A percentile compares a stretch with the other conserved stretches of the same genome.
Evolutionary conservation across 2,113 vertebrate genomes (phyloP).

Genomic region (Octodon degus): DNA sequence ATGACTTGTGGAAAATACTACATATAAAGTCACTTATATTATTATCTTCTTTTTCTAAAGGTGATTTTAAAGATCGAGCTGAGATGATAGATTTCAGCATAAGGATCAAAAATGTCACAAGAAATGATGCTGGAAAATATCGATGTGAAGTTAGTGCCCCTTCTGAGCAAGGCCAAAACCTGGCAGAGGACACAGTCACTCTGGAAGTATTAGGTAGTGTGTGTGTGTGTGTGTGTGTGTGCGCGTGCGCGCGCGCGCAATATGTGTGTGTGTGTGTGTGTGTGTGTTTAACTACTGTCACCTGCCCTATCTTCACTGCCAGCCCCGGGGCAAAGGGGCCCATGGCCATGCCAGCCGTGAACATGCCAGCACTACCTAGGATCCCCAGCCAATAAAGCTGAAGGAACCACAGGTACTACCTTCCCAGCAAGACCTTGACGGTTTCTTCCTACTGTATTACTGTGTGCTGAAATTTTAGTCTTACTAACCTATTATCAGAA

Average conservation of each 20-base stretch:
- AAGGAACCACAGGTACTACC: background rate
- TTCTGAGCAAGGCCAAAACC: conserved; percentile 84
- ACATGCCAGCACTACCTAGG: background rate
- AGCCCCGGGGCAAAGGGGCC: background rate
- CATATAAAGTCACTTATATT: background rate
- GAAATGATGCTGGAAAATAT: conserved; percentile 94
- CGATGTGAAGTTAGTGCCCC: conserved; percentile 95
- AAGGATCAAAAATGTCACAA: conserved; percentile 90
- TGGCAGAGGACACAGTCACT: conserved; percentile 92
- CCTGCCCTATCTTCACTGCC: rapidly evolving
- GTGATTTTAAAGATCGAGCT: conserved; percentile 90
- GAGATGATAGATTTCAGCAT: conserved; percentile 92
- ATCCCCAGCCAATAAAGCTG: background rate
- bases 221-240: background rate
- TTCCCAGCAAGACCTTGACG: background rate
- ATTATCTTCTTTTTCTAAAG: conserved; percentile 82
- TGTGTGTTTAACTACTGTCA: background rate
- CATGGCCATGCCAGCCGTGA: too few species aligned
- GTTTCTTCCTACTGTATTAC: background rate
- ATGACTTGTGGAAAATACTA: background rate
- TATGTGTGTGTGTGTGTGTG: background rate
- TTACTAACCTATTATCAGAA: background rate
- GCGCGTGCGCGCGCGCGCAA: background rate
- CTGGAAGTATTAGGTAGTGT: conserved; percentile 93
- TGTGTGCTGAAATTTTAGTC: background rate